These are phyloP conservation scores for Rotaria sp. DNA, from an alignment of 2,888 invertebrate genomes.

Conservation along the genomic window DNA sequence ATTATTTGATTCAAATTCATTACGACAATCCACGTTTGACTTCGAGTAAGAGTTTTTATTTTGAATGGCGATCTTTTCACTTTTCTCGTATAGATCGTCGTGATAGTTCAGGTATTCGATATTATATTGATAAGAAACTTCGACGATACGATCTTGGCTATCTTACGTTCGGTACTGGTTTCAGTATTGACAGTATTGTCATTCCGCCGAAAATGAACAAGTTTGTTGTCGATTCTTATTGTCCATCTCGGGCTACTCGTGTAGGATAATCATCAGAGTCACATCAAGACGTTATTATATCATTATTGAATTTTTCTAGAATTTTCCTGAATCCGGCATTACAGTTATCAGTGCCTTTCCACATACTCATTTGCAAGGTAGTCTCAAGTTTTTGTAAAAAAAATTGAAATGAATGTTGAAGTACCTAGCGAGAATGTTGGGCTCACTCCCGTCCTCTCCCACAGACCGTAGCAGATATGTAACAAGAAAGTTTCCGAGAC, in stretches of 20 bases:
- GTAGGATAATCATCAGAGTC: background rate
- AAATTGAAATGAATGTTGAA: too few relatives aligned
- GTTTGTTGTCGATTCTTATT: conserved; percentile 14
- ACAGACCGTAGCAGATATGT: too few relatives aligned
- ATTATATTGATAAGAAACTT: conserved; percentile 6
- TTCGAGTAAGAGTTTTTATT: background rate
- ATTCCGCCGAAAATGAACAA: conserved; percentile 27
- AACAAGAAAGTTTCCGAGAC: too few relatives aligned
- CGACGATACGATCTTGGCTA: conserved; percentile 32
- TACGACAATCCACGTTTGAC: conserved; percentile 31
- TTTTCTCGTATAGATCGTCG: background rate
- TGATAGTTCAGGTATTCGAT: background rate
- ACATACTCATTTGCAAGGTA: background rate
- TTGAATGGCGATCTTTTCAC: background rate
- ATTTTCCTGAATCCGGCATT: background rate
- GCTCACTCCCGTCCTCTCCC: too few relatives aligned
- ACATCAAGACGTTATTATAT: too few relatives aligned
- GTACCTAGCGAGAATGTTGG: too few relatives aligned
- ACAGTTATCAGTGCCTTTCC: background rate
- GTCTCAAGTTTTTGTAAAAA: background rate
- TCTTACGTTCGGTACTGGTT: conserved; percentile 25
- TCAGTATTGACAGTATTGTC: background rate
- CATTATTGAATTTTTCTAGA: too few relatives aligned
- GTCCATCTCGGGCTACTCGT: background rate
- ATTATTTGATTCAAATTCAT: conserved; percentile 31